These are phyloP conservation scores for Ciconia maguari DNA, from an alignment of 2,113 vertebrate genomes.

Conservation along the genomic window DNA sequence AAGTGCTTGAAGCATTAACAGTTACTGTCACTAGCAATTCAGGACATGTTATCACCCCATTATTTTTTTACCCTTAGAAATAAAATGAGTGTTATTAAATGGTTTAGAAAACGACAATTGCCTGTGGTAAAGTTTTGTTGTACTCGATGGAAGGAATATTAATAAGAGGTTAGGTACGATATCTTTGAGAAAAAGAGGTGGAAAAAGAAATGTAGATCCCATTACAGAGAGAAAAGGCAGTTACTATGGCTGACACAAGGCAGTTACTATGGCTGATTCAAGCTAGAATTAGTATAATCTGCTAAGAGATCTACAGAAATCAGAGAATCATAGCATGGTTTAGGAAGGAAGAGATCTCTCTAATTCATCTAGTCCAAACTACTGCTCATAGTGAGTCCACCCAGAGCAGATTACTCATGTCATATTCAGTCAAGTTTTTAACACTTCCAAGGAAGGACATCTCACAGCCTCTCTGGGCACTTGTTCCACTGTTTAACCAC, in stretches of 20 bases:
- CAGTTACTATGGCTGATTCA: not conserved
- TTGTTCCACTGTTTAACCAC: not conserved
- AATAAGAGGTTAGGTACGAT: not conserved
- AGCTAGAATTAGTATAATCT: not conserved
- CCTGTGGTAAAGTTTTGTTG: not conserved
- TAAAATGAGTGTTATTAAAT: constrained; percentile 15
- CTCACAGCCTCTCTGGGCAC: rapidly evolving
- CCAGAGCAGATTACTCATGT: not conserved
- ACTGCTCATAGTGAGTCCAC: not conserved
- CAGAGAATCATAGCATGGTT: not conserved
- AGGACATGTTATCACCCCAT: not conserved
- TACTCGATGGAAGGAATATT: not conserved
- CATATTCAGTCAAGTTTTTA: not conserved
- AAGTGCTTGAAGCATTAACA: constrained; percentile 1
- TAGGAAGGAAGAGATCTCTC: not conserved
- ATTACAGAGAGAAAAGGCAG: not conserved
- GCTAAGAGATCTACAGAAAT: not conserved
- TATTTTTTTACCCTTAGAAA: constrained; percentile 17
- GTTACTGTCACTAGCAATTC: constrained; percentile 13
- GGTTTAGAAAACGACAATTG: not conserved
- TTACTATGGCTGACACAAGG: not conserved
- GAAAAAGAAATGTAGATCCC: not conserved
- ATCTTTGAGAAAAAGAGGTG: not conserved
- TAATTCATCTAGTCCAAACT: not conserved
- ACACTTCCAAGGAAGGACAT: not conserved